Conservation (phyloP, 2,797 vertebrate genomes). For the Limnodromus scolopaceus region DNA sequence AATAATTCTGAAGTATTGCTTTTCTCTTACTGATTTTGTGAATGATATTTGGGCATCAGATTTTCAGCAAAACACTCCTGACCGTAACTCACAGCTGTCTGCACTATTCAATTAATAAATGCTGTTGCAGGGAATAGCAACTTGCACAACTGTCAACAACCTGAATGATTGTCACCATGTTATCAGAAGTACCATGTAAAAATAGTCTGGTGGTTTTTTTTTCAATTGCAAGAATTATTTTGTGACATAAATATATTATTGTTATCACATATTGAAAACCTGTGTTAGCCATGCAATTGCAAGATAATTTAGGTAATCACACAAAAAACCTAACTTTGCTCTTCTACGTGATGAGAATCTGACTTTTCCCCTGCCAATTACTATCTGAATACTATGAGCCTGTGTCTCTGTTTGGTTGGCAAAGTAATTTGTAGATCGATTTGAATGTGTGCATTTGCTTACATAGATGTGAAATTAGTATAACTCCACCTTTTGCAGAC, state of each 20-base stretch:
- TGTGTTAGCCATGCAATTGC: neutral
- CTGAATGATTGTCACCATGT: neutral
- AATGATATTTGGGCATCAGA: neutral
- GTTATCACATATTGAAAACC: neutral
- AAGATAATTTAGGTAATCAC: neutral
- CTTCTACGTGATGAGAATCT: neutral
- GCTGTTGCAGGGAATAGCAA: neutral
- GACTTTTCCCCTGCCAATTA: neutral
- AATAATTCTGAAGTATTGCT: neutral
- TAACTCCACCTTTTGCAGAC: neutral
- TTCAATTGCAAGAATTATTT: neutral
- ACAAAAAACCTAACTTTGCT: neutral
- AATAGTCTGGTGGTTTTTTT: neutral
- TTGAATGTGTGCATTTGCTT: neutral
- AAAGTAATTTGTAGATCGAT: neutral
- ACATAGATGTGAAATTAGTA: neutral
- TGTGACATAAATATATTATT: neutral
- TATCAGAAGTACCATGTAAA: neutral
- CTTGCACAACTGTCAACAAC: neutral
- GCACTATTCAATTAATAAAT: neutral
- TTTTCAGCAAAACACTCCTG: neutral
- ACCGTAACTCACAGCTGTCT: neutral
- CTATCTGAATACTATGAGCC: neutral
- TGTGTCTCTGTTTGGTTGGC: neutral
- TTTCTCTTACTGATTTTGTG: neutral